Evolutionary conservation across 2,113 vertebrate genomes (phyloP).

Genomic region (Solea solea): DNA sequence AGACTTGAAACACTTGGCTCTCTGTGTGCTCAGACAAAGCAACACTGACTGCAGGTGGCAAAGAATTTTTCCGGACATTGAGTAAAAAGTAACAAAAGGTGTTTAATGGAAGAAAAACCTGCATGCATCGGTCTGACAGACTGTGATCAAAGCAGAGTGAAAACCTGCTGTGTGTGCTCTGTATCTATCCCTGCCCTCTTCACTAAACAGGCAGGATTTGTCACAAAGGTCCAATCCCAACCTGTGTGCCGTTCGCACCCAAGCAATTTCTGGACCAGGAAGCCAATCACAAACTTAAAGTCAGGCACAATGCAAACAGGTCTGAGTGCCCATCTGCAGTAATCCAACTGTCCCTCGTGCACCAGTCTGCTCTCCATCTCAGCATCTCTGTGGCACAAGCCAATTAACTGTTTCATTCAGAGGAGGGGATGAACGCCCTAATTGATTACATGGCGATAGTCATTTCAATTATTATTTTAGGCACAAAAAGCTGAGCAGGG

Average conservation of each 20-base stretch:
- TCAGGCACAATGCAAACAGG: slow-evolving; percentile 70
- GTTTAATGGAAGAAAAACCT: slow-evolving; percentile 70
- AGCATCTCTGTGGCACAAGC: slow-evolving; percentile 75
- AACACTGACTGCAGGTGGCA: slow-evolving; percentile 67
- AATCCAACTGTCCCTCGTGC: slow-evolving; percentile 70
- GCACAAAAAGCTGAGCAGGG: slow-evolving; percentile 55
- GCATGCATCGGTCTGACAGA: slow-evolving; percentile 65
- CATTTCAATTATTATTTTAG: slow-evolving; percentile 80
- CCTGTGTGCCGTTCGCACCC: slow-evolving; percentile 51
- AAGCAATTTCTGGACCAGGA: slow-evolving; percentile 55
- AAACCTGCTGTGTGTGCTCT: slow-evolving; percentile 49
- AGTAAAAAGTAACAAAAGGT: slow-evolving; percentile 70
- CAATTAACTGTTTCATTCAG: slow-evolving; percentile 78
- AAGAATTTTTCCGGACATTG: slow-evolving; percentile 69
- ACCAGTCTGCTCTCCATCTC: slow-evolving; percentile 48
- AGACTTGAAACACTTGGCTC: slow-evolving; percentile 67
- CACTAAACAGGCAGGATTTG: slow-evolving; percentile 51
- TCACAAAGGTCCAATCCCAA: slow-evolving; percentile 57
- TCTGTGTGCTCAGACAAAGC: slow-evolving; percentile 73
- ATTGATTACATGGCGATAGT: slow-evolving; percentile 79
- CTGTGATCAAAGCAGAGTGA: slow-evolving; percentile 66
- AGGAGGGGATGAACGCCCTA: slow-evolving; percentile 68
- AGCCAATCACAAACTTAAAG: slow-evolving; percentile 70
- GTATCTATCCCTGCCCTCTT: slow-evolving; percentile 35
- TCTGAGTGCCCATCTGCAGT: slow-evolving; percentile 66